Conservation (phyloP, 2,888 invertebrate genomes). For the Celastrina argiolus region DNA sequence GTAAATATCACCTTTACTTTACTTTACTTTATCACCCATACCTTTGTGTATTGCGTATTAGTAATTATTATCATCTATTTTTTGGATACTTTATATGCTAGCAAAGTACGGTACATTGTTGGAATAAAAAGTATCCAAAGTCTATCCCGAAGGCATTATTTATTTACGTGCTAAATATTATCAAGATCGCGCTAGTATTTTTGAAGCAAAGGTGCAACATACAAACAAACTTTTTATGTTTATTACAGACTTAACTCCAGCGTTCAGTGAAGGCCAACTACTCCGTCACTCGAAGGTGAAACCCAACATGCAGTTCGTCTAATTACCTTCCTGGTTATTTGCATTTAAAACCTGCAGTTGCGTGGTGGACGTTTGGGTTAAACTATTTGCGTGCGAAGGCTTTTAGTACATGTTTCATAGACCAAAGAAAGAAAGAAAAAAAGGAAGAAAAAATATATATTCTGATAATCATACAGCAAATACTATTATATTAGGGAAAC, state of each 20-base stretch:
- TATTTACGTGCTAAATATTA: not conserved
- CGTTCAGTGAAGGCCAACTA: constrained; percentile 38
- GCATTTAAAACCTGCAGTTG: not conserved
- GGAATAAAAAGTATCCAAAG: not conserved
- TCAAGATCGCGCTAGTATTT: not conserved
- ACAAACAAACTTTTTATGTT: not conserved
- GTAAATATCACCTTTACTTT: constrained; percentile 30
- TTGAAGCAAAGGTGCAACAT: constrained; percentile 1
- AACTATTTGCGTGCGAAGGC: not conserved
- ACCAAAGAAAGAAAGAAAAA: too few relatives aligned
- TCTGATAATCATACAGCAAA: too few relatives aligned
- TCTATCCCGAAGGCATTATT: not conserved
- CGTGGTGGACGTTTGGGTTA: not conserved
- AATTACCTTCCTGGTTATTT: constrained; percentile 24
- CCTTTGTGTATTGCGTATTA: not conserved
- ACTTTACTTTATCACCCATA: constrained; percentile 27
- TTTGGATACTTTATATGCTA: too few relatives aligned
- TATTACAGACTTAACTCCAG: constrained; percentile 32
- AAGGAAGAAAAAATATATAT: too few relatives aligned
- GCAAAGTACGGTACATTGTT: not conserved
- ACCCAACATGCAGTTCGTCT: constrained; percentile 21
- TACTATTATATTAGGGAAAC: too few relatives aligned
- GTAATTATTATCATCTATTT: not conserved
- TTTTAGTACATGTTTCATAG: too few relatives aligned
- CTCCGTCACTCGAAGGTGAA: constrained; percentile 33